These are phyloP conservation scores for Meteorus sp. DNA, from an alignment of 1,140 invertebrate genomes.

Conservation along the genomic window DNA sequence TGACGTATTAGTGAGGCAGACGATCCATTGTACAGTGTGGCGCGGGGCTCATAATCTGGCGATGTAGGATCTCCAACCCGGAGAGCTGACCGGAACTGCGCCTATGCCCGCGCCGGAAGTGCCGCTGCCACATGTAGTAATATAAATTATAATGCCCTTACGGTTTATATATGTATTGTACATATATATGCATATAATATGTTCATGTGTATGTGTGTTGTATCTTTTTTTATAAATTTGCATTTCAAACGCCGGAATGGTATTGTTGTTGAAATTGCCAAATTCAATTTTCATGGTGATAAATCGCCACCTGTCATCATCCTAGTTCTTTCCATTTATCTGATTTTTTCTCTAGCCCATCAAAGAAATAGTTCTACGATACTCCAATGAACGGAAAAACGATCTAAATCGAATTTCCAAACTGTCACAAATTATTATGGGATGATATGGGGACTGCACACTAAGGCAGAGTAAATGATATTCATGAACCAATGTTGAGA, in stretches of 20 bases:
- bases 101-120: constrained; percentile 57
- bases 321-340: neutral
- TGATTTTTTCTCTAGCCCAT: neutral
- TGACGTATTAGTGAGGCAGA: constrained; percentile 52
- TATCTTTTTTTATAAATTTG: constrained; percentile 54
- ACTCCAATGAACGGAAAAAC: too few relatives aligned
- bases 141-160: constrained; percentile 60
- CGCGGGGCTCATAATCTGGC: constrained; percentile 55
- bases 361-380: neutral
- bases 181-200: constrained; percentile 35
- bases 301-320: constrained; percentile 31
- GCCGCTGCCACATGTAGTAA: constrained; percentile 58
- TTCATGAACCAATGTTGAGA: constrained; percentile 21
- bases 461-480: too few relatives aligned
- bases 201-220: neutral
- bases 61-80: constrained; percentile 55
- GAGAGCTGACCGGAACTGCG: constrained; percentile 58
- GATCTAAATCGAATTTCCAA: too few relatives aligned
- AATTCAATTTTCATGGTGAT: constrained; percentile 48
- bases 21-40: constrained; percentile 56
- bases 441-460: too few relatives aligned
- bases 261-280: constrained; percentile 47
- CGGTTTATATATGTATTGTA: constrained; percentile 37
- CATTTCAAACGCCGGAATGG: constrained; percentile 43
- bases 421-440: too few relatives aligned